Evolutionary conservation across 2,888 invertebrate genomes (phyloP).

Genomic region (Diaperis boleti): DNA sequence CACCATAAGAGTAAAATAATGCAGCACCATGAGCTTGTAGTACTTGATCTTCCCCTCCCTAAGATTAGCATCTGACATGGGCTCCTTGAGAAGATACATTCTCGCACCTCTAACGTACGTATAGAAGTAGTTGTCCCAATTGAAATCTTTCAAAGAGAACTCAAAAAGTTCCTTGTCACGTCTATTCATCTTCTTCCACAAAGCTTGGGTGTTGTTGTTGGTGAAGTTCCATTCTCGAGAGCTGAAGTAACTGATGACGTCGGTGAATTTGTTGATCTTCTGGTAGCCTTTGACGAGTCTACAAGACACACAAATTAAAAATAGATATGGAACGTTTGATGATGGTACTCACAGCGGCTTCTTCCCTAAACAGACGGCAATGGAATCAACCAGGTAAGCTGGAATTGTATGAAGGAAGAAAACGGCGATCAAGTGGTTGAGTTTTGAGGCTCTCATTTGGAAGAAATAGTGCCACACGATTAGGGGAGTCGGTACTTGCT

Average conservation of each 20-base stretch:
- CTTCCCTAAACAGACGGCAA: conserved; percentile 71
- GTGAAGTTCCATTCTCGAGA: conserved; percentile 81
- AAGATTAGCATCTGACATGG: conserved; percentile 78
- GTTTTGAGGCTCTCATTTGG: conserved; percentile 71
- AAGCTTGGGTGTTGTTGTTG: conserved; percentile 70
- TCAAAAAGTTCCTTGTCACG: conserved; percentile 72
- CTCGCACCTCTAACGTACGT: conserved; percentile 49
- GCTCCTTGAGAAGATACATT: conserved; percentile 82
- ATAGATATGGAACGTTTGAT: not conserved
- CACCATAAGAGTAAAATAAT: conserved; percentile 47
- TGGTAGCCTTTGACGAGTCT: conserved; percentile 52
- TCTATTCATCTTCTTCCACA: conserved; percentile 72
- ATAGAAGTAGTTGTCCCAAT: conserved; percentile 73
- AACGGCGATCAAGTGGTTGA: conserved; percentile 70
- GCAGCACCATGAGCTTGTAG: conserved; percentile 49
- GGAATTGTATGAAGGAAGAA: conserved; percentile 74
- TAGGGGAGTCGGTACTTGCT: conserved; percentile 69
- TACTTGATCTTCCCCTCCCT: conserved; percentile 75
- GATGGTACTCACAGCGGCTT: conserved; percentile 71
- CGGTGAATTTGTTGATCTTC: conserved; percentile 68
- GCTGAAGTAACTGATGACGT: conserved; percentile 83
- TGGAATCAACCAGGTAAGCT: conserved; percentile 72
- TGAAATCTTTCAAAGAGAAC: conserved; percentile 78
- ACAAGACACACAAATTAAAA: conserved; percentile 10
- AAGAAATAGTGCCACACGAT: conserved; percentile 77